A percentile compares a stretch with the other conserved stretches of the same genome.
These are phyloP conservation scores for Scatophagus argus DNA, from an alignment of 2,113 vertebrate genomes.

Conservation along the genomic window DNA sequence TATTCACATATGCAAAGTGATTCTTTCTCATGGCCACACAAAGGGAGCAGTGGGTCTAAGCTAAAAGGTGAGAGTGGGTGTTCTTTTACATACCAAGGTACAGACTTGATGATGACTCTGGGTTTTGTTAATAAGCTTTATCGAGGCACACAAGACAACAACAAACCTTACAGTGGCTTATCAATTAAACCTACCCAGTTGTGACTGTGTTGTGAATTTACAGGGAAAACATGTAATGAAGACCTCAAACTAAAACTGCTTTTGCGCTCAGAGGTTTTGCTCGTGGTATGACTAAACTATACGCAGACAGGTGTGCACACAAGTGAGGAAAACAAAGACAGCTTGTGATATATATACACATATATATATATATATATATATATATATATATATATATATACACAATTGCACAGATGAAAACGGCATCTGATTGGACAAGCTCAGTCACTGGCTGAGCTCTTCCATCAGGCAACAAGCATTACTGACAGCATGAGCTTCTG, in stretches of 20 bases:
- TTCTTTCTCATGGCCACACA: not conserved
- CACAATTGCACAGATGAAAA: not conserved
- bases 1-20: constrained; percentile 45
- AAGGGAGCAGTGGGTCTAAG: not conserved
- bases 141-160: not conserved
- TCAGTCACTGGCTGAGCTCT: not conserved
- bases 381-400: no score
- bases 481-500: constrained; percentile 1
- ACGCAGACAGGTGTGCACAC: constrained; percentile 3
- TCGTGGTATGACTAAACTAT: not conserved
- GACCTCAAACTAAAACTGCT: not conserved
- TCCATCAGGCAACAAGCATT: constrained; percentile 18
- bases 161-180: not conserved
- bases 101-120: constrained; percentile 21
- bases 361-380: no score
- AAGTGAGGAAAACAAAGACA: constrained; percentile 12
- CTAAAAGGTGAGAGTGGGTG: constrained; percentile 8
- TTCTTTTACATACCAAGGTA: not conserved
- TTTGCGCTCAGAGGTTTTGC: not conserved
- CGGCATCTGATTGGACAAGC: constrained; percentile 7
- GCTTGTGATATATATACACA: no score
- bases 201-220: not conserved
- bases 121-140: constrained; percentile 2
- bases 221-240: not conserved
- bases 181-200: not conserved